Conservation (phyloP, 2,113 vertebrate species). For the Perca schrenkii region DNA sequence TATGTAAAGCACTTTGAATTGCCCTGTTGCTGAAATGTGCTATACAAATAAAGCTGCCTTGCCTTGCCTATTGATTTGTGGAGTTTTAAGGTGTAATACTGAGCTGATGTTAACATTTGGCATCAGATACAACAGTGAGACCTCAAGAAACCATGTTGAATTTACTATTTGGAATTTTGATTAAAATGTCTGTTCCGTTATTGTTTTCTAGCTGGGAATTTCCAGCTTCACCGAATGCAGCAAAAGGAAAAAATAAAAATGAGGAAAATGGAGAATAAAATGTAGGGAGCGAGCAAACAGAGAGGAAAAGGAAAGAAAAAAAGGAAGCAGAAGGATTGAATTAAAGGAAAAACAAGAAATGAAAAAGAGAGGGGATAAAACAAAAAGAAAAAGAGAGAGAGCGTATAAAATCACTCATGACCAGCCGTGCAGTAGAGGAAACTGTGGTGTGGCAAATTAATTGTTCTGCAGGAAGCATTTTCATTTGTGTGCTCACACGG, state of each 20-base stretch:
- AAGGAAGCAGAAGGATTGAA: slow-evolving; percentile 21
- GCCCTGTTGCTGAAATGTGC: too few relatives aligned
- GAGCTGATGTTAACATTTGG: neutral
- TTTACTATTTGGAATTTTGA: slow-evolving; percentile 1
- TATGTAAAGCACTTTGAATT: too few relatives aligned
- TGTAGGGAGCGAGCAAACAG: neutral
- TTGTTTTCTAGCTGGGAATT: neutral
- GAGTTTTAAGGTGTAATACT: neutral
- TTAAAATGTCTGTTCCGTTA: neutral
- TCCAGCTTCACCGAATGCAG: neutral
- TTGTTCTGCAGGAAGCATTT: slow-evolving; percentile 71
- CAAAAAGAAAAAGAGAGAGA: slow-evolving; percentile 4
- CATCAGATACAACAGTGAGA: neutral
- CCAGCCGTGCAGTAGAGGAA: slow-evolving; percentile 42
- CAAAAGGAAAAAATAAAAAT: neutral
- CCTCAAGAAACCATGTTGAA: neutral
- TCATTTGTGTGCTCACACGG: slow-evolving; percentile 54
- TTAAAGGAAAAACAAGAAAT: slow-evolving; percentile 22
- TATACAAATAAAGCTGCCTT: too few relatives aligned
- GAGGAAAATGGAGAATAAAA: slow-evolving; percentile 8
- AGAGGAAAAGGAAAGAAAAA: neutral
- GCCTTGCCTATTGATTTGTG: neutral
- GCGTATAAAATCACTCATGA: slow-evolving; percentile 40
- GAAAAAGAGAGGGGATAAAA: neutral
- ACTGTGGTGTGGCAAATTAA: slow-evolving; percentile 50